Conservation (phyloP, 1,140 invertebrate genomes). For the Calosoma granatense region DNA sequence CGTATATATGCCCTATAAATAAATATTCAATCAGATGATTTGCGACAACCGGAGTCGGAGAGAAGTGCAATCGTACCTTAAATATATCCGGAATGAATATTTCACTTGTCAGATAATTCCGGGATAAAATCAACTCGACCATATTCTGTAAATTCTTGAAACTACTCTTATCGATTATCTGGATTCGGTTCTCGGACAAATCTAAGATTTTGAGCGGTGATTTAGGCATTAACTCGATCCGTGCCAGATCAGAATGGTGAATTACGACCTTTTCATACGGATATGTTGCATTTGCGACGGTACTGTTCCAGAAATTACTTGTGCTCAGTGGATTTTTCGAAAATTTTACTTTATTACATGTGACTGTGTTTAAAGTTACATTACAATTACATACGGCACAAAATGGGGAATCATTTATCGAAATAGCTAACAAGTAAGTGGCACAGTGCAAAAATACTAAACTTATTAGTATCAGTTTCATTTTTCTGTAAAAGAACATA, state of each 20-base stretch:
- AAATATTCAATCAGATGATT: not conserved
- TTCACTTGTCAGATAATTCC: slow-evolving; percentile 50
- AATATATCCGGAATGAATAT: slow-evolving; percentile 51
- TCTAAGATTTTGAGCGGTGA: slow-evolving; percentile 26
- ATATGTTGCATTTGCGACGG: too few relatives aligned
- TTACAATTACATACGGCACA: too few relatives aligned
- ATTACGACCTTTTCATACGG: not conserved
- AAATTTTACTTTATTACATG: not conserved
- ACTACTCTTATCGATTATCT: slow-evolving; percentile 42
- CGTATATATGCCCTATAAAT: slow-evolving; percentile 44
- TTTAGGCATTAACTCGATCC: not conserved
- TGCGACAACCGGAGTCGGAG: not conserved
- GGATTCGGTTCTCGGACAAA: slow-evolving; percentile 44
- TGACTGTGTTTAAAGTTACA: too few relatives aligned
- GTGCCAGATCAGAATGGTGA: not conserved
- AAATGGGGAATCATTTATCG: too few relatives aligned
- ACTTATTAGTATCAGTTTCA: too few relatives aligned
- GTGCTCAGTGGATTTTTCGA: too few relatives aligned
- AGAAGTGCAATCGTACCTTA: slow-evolving; percentile 39
- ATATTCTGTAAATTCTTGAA: slow-evolving; percentile 54
- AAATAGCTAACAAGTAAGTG: too few relatives aligned
- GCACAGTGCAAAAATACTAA: too few relatives aligned
- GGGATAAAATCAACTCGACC: slow-evolving; percentile 52
- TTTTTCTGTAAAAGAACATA: too few relatives aligned
- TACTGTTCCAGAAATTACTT: too few relatives aligned